These are phyloP conservation scores for Sebastes steindachneri DNA, from an alignment of 2,797 vertebrate genomes.

Conservation along the genomic window DNA sequence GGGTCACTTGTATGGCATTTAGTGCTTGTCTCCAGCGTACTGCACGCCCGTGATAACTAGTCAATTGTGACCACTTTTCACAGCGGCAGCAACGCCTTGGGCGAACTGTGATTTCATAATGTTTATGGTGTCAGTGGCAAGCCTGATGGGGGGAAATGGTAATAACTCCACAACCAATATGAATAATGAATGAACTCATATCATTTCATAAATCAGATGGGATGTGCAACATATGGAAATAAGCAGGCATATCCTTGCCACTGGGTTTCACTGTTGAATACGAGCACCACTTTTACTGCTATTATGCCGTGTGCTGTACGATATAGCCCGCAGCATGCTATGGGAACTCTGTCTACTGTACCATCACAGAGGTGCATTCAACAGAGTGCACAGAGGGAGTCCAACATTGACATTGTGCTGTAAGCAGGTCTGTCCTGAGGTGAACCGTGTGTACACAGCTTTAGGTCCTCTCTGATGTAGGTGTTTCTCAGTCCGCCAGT, in stretches of 20 bases:
- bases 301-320: constrained; percentile 11
- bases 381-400: constrained; percentile 60
- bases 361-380: constrained; percentile 55
- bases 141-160: constrained; percentile 74
- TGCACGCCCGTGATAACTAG: constrained; percentile 76
- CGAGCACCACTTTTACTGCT: constrained; percentile 28
- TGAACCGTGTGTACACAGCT: constrained; percentile 75
- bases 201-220: constrained; percentile 75
- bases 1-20: constrained; percentile 81
- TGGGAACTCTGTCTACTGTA: constrained; percentile 44
- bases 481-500: constrained; percentile 78
- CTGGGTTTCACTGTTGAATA: constrained; percentile 59
- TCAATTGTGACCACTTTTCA: constrained; percentile 82
- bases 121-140: constrained; percentile 79
- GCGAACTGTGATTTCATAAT: constrained; percentile 81
- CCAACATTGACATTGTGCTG: constrained; percentile 54
- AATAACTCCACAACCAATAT: constrained; percentile 74
- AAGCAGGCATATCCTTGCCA: constrained; percentile 55
- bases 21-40: constrained; percentile 76
- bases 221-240: constrained; percentile 75
- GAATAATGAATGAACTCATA: constrained; percentile 83
- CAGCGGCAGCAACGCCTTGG: constrained; percentile 71
- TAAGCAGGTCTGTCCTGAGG: constrained; percentile 67
- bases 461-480: constrained; percentile 91
- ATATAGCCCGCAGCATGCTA: constrained; percentile 47